Evolutionary conservation across 2,888 invertebrate genomes (phyloP), one percentile per base, ranked within the genome.

Genomic region (Diaphora mendica): DNA sequence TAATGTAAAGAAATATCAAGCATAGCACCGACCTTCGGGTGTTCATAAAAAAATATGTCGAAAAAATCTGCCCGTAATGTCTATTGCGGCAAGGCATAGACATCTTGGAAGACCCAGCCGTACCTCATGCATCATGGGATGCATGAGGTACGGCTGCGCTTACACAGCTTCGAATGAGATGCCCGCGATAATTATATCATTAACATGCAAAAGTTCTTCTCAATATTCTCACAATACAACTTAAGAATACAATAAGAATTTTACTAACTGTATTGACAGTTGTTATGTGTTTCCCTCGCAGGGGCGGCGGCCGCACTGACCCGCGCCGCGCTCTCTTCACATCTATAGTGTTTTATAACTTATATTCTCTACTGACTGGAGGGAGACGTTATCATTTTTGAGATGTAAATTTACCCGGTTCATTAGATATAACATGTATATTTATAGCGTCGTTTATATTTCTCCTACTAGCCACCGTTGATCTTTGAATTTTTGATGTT

Each of bases 401-500:
- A 94, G 93, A 94, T 94, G 91, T 94, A 94, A 92, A 92, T 94
- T 94, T 94, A 94, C 94, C 93, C 88, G 85, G 91, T 94, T 94
- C 92, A 87, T 91, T 92, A 91, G 89, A 87, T 89, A 89, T 86
- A 75, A 84, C 79, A 78, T 84, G 75, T 88, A 89, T 90, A 93
- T 93, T 93, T 93, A 91, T 93, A 93, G 92, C 88, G 90, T 91
- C 91, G 91, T 94, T 93, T 93, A 90, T 93, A 93, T 91, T 88
- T 92, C 90, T 91, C 91, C 91, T 92, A 91, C 88, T 92, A 91
- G 92, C 93, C 89, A 91, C 89, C 89, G 93, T 93, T 93, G 91
- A 93, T 79, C 88, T 90, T 90, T 91, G 93, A 91, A 93, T 92
- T 94, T 93, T 93, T 87, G 91, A 94, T 92, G 90, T 94, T 92